phyloP scores from a whole-genome alignment of 2,888 invertebrate genomes.

The Trissolcus brochymenae region DNA sequence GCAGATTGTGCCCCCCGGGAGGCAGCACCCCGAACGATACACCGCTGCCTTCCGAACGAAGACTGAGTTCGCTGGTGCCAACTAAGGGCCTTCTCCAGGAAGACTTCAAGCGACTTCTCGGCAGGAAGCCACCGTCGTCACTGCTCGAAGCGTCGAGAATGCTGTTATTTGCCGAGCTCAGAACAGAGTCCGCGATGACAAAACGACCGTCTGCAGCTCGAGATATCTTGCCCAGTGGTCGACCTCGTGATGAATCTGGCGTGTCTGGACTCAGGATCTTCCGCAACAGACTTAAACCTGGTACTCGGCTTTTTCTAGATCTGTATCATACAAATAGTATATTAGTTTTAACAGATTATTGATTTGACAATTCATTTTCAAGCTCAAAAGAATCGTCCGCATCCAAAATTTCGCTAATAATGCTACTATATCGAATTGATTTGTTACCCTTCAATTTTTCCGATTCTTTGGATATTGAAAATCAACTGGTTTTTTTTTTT shows the following conservation, averaged over 20 bases:
- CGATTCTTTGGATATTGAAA: neutral
- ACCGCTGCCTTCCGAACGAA: conserved; percentile 83
- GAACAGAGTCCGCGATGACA: conserved; percentile 80
- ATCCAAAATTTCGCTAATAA: neutral
- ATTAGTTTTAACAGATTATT: neutral
- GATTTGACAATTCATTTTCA: neutral
- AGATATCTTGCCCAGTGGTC: conserved; percentile 82
- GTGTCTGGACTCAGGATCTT: conserved; percentile 79
- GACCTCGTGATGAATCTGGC: conserved; percentile 73
- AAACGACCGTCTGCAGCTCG: conserved; percentile 87
- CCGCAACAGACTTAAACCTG: conserved; percentile 88
- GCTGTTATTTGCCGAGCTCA: conserved; percentile 79
- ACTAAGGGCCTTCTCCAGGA: conserved; percentile 82
- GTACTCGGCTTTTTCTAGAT: conserved; percentile 96
- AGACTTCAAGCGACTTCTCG: conserved; percentile 79
- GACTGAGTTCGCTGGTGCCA: conserved; percentile 82
- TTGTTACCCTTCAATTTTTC: neutral
- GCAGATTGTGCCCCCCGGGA: conserved; percentile 56
- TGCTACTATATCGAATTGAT: neutral
- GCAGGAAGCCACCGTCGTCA: conserved; percentile 91
- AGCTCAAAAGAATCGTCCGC: conserved; percentile 1
- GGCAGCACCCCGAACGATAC: conserved; percentile 69
- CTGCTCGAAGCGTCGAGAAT: conserved; percentile 82
- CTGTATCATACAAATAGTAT: conserved; percentile 77
- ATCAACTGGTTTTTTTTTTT: neutral